Base-by-base conservation (phyloP, 2,797 vertebrate genomes). In the Crenuchus spilurus region DNA sequence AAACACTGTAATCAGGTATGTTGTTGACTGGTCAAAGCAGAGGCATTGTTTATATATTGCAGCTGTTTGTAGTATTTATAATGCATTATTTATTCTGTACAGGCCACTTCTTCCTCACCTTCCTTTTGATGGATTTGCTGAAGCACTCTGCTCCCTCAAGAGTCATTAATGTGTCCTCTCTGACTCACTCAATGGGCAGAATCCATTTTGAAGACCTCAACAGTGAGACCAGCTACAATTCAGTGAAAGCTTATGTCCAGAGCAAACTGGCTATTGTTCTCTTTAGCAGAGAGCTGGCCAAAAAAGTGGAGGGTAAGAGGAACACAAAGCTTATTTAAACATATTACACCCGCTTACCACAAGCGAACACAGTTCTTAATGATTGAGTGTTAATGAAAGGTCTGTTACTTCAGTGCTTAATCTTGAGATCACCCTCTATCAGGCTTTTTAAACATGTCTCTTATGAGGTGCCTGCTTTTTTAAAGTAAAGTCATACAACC, bases 71-170 rank as follows among this genome's bases (percentile, higher is more conserved):
- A n/a, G n/a, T n/a, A 54, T 52, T 30, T 39, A 22, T 58, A 2
- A 4, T 60, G 22, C 14, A 2, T 22, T 44, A 6, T 3, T 16
- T 30, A 6, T 57, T 26, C 48, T 71, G 26, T 52, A 33, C 72
- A 93, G 92, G 92, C 61, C 92, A 92, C 74, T 93, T 94, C 84
- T 92, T 92, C 75, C 80, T 94, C 77, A 93, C 91, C 2, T 93
- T 89, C 64, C 86, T 94, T 44, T 79, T 93, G 28, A 80, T 92
- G 79, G 92, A 94, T 74, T 70, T 92, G 79, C 81, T 93, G 80
- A 93, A 94, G 78, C 89, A 90, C 81, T 94, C 92, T 0, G 84
- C 85, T 30, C 92, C 92, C 6, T 90, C 92, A 28, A 84, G 88
- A 41, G 84, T 94, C 65, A 91, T 94, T 84, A 94, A 90, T 41